Evolutionary conservation across 2,113 vertebrate species (phyloP).

Genomic region (Tychaedon coryphoeus): DNA sequence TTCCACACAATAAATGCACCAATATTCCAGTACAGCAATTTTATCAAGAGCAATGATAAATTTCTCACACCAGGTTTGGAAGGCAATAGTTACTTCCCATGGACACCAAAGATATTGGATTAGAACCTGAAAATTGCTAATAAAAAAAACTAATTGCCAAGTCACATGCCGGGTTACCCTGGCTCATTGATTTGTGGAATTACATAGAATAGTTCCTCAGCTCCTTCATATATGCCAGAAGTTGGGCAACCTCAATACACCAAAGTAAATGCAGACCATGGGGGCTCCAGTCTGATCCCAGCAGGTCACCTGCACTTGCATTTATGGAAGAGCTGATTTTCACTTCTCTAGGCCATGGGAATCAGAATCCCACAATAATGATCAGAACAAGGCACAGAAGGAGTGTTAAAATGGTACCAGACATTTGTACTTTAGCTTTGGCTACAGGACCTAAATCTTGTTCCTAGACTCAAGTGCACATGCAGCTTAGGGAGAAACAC

Average conservation of each 20-base stretch:
- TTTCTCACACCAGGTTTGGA: not conserved
- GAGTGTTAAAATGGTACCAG: not conserved
- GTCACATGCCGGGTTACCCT: not conserved
- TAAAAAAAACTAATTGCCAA: not conserved
- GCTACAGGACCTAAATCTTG: not conserved
- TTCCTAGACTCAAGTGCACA: not conserved
- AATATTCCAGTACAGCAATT: not conserved
- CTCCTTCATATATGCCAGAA: not conserved
- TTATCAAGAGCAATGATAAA: not conserved
- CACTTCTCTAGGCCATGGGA: not conserved
- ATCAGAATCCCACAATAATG: not conserved
- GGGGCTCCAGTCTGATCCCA: not conserved
- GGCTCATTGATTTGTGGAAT: not conserved
- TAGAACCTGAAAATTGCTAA: not conserved
- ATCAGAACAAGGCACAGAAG: not conserved
- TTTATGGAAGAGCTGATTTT: not conserved
- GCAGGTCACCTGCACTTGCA: not conserved
- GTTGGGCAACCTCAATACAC: not conserved
- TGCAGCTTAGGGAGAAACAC: not conserved
- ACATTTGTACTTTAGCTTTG: fast-evolving
- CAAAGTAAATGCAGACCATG: not conserved
- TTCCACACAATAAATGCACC: not conserved
- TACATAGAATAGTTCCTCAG: not conserved
- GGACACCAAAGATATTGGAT: not conserved
- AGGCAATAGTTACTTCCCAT: not conserved